phyloP scores from a whole-genome alignment of 2,113 vertebrate species.

The Peromyscus polionotus region DNA sequence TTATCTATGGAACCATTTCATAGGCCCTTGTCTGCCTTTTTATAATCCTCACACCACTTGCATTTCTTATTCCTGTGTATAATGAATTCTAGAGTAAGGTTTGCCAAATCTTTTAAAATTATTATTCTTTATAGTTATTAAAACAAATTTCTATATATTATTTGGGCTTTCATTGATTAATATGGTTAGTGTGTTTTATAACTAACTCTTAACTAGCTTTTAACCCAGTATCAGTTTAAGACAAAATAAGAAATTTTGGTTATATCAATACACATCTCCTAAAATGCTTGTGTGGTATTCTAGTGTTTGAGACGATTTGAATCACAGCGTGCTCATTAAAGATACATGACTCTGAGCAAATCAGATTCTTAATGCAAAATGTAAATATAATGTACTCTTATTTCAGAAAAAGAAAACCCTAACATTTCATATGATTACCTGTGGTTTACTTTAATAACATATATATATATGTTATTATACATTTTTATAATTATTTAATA shows the following conservation, averaged over 20 bases:
- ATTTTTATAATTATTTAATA: too few relatives aligned
- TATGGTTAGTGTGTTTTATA: neutral
- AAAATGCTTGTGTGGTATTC: neutral
- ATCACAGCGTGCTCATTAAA: neutral
- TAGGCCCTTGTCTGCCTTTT: neutral
- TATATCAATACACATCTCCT: neutral
- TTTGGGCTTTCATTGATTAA: constrained; percentile 3
- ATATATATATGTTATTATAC: neutral
- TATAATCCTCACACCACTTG: neutral
- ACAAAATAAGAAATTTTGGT: neutral
- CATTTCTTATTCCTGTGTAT: neutral
- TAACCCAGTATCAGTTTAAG: neutral
- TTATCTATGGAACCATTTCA: neutral
- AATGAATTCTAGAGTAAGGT: neutral
- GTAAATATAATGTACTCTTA: constrained; percentile 9
- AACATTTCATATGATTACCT: neutral
- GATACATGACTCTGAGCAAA: neutral
- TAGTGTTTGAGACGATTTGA: neutral
- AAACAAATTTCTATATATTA: neutral
- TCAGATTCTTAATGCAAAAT: constrained; percentile 16
- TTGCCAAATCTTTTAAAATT: neutral
- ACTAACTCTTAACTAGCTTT: neutral
- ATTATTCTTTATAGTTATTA: neutral
- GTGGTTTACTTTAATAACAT: neutral
- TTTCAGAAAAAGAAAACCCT: neutral